phyloP scores from a whole-genome alignment of 2,888 invertebrate genomes.

The Tiliacea citrago region DNA sequence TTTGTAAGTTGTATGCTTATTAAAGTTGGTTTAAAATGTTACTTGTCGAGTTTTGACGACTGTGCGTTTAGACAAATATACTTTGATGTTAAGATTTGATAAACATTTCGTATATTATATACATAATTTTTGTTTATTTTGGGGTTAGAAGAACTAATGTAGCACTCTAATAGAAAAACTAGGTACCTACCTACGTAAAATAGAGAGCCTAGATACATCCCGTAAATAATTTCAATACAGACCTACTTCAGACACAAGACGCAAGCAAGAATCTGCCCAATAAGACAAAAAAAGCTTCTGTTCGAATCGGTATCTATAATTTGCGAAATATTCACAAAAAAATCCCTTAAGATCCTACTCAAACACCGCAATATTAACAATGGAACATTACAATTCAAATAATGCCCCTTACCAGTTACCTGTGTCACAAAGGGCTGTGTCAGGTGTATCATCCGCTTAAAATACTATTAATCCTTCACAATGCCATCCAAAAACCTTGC shows the following conservation, averaged over 20 bases:
- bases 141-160: conserved; percentile 7
- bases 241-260: conserved; percentile 8
- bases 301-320: conserved; percentile 54
- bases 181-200: background rate
- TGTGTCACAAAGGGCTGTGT: conserved; percentile 80
- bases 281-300: conserved; percentile 42
- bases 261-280: conserved; percentile 22
- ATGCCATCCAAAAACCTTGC: conserved; percentile 79
- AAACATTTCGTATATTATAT: conserved; percentile 2
- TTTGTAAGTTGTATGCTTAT: conserved; percentile 76
- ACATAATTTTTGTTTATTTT: conserved; percentile 9
- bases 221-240: background rate
- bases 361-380: conserved; percentile 80
- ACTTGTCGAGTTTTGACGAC: conserved; percentile 54
- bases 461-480: conserved; percentile 83
- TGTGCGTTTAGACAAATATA: conserved; percentile 48
- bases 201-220: background rate
- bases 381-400: conserved; percentile 72
- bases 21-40: conserved; percentile 73
- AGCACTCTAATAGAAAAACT: background rate
- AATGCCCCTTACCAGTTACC: conserved; percentile 84
- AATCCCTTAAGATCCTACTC: conserved; percentile 73
- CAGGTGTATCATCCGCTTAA: conserved; percentile 88
- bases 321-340: conserved; percentile 54
- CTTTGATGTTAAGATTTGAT: conserved; percentile 60